These are phyloP conservation scores for Hyalella azteca DNA, from an alignment of 2,888 invertebrate species.

Conservation along the genomic window DNA sequence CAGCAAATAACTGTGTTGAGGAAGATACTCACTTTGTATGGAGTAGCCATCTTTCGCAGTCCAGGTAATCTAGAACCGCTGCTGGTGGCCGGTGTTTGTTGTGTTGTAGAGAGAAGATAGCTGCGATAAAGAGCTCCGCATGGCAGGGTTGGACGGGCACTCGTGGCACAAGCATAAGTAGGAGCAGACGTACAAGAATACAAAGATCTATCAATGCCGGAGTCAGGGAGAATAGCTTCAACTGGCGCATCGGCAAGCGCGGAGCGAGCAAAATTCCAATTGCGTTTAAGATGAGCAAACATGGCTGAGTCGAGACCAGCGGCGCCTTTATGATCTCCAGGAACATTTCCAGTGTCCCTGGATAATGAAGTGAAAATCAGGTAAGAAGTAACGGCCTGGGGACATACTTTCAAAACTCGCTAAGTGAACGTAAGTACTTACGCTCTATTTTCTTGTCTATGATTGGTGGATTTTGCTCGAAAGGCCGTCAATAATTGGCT, in stretches of 20 bases:
- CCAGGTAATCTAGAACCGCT: not conserved
- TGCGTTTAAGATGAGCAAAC: slow-evolving; percentile 66
- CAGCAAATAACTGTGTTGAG: too few species aligned
- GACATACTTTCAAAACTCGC: too few species aligned
- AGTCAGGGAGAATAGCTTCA: too few species aligned
- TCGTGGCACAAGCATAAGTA: slow-evolving; percentile 42
- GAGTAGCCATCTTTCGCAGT: not conserved
- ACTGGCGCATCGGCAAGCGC: not conserved
- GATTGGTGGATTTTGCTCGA: too few species aligned
- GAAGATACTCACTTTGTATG: not conserved
- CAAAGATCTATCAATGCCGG: slow-evolving; percentile 32
- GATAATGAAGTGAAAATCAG: not conserved
- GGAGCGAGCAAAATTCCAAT: slow-evolving; percentile 58
- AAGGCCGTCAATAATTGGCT: too few species aligned
- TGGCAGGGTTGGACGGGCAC: slow-evolving; percentile 39
- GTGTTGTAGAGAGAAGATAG: slow-evolving; percentile 23
- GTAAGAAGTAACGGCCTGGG: too few species aligned
- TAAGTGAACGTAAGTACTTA: too few species aligned
- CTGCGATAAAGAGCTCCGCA: not conserved
- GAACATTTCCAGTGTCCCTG: slow-evolving; percentile 57
- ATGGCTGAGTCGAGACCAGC: slow-evolving; percentile 76
- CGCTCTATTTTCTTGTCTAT: too few species aligned
- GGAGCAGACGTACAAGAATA: not conserved
- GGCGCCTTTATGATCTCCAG: slow-evolving; percentile 75
- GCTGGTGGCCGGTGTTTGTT: not conserved